Conservation (phyloP, 2,113 vertebrate genomes). For the Podarcis cretensis region DNA sequence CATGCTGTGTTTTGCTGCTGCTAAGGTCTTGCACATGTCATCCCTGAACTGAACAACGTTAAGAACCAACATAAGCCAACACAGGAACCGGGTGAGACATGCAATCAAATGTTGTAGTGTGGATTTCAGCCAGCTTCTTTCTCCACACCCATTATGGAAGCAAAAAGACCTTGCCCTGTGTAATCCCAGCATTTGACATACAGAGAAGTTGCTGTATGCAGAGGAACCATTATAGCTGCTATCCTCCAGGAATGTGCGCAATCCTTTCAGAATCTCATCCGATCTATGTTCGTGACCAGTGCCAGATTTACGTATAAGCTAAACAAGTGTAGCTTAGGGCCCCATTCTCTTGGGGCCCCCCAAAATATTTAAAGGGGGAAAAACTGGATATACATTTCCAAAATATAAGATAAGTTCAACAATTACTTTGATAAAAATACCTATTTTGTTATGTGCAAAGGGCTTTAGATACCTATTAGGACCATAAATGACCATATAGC, state of each 20-base stretch:
- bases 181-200: neutral
- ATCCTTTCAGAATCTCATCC: neutral
- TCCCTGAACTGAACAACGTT: neutral
- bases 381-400: too few relatives aligned
- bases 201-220: neutral
- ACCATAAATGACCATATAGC: too few relatives aligned
- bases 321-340: too few relatives aligned
- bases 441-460: too few relatives aligned
- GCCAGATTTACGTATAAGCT: too few relatives aligned
- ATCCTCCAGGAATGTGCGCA: neutral
- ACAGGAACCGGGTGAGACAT: neutral
- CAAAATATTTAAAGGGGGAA: too few relatives aligned
- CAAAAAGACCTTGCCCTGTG: neutral
- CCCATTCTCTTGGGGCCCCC: too few relatives aligned
- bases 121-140: too few relatives aligned
- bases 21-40: neutral
- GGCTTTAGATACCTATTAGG: too few relatives aligned
- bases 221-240: too few relatives aligned
- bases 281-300: fast-evolving
- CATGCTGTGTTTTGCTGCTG: neutral
- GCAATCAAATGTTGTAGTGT: neutral
- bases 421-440: too few relatives aligned
- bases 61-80: neutral
- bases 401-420: too few relatives aligned
- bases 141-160: neutral